Conservation (phyloP, 2,797 vertebrate species). For the Coranthus polyacanthus region DNA sequence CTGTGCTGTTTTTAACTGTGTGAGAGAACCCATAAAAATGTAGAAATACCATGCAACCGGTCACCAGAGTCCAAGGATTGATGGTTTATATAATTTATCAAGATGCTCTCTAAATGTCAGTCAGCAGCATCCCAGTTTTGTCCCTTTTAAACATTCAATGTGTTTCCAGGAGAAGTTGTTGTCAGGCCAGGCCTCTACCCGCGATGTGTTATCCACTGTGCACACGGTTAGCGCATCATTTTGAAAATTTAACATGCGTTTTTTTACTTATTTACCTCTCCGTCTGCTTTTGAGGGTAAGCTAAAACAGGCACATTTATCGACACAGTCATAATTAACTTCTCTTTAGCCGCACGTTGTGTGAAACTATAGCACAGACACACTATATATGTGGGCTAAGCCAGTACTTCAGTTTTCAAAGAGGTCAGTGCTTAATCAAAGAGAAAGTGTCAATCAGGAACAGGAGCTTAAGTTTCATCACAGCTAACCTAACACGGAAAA, state of each 20-base stretch:
- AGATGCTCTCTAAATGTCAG: neutral
- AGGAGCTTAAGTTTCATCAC: neutral
- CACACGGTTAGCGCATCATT: neutral
- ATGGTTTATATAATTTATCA: constrained; percentile 2
- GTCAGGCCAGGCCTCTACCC: neutral
- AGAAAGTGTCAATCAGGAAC: constrained; percentile 9
- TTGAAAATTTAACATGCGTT: constrained; percentile 5
- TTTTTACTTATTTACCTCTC: neutral
- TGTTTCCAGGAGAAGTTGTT: constrained; percentile 17
- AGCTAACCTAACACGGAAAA: constrained; percentile 12
- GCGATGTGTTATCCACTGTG: neutral
- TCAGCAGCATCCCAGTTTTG: neutral
- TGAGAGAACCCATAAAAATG: no score
- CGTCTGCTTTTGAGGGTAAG: neutral
- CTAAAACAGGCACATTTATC: neutral
- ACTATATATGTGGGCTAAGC: neutral
- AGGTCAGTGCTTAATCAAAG: neutral
- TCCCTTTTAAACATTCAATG: neutral
- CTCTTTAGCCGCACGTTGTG: constrained; percentile 10
- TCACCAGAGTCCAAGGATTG: constrained; percentile 2
- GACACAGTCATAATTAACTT: neutral
- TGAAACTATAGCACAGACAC: neutral
- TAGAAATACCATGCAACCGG: no score
- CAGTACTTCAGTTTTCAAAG: neutral
- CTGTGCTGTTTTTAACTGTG: neutral